A percentile compares a stretch with the other conserved stretches of the same genome.
These are phyloP conservation scores for Takifugu bimaculatus DNA, from an alignment of 2,113 vertebrate species.

Conservation along the genomic window DNA sequence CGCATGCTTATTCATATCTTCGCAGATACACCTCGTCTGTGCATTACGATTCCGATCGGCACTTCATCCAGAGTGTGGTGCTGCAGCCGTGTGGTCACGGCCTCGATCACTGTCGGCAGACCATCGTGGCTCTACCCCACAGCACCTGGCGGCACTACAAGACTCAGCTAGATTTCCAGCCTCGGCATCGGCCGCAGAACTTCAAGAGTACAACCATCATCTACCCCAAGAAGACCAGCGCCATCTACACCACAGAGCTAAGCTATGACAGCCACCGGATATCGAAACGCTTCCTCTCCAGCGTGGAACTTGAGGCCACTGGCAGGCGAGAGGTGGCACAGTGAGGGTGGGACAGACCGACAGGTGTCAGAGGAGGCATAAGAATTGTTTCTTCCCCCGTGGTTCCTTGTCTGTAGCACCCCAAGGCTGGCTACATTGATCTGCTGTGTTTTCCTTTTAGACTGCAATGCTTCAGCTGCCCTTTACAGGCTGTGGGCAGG, in stretches of 20 bases:
- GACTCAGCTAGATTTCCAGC: constrained; percentile 83
- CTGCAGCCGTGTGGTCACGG: constrained; percentile 80
- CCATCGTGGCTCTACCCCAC: constrained; percentile 80
- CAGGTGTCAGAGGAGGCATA: neutral
- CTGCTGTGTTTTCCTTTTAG: constrained; percentile 56
- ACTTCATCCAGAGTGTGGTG: constrained; percentile 83
- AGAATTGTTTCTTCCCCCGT: neutral
- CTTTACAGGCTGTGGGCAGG: constrained; percentile 2
- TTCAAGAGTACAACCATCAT: constrained; percentile 91
- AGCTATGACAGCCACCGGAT: constrained; percentile 86
- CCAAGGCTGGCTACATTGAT: constrained; percentile 30
- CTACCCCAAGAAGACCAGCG: constrained; percentile 89
- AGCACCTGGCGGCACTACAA: constrained; percentile 92
- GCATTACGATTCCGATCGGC: constrained; percentile 85
- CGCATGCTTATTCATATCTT: neutral
- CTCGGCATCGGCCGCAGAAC: constrained; percentile 76
- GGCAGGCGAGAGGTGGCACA: constrained; percentile 57
- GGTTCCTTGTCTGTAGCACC: constrained; percentile 6
- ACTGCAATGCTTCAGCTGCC: constrained; percentile 9
- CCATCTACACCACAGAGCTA: constrained; percentile 87
- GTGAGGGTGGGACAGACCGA: constrained; percentile 31
- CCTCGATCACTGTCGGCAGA: constrained; percentile 86
- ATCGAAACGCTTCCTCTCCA: constrained; percentile 83
- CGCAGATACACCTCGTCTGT: constrained; percentile 90
- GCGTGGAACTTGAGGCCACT: constrained; percentile 83